Percentiles rank a stretch among this genome's conserved stretches.
Conservation (phyloP, 53 echinoderm and acorn worm genomes). For the Mesocentrotus franciscanus region DNA sequence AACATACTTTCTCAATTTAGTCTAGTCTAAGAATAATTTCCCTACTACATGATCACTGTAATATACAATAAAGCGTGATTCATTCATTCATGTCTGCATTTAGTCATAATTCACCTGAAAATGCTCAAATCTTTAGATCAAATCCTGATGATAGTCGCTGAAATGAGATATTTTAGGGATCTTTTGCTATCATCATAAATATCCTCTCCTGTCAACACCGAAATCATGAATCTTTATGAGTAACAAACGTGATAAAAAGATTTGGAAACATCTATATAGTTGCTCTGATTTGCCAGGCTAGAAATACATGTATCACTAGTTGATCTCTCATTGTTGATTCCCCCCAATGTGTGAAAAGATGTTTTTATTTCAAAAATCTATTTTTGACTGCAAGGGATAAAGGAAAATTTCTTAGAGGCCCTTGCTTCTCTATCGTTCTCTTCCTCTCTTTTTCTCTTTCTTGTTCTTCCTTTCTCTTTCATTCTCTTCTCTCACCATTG, state of each 20-base stretch:
- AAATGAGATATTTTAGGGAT: conserved; percentile 44
- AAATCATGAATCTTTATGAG: conserved; percentile 48
- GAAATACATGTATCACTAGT: not conserved
- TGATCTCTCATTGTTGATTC: conserved; percentile 43
- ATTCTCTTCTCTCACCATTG: too few relatives aligned
- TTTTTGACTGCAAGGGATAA: conserved; percentile 22
- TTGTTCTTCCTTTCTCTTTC: not conserved
- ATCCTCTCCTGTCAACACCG: conserved; percentile 31
- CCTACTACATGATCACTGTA: not conserved
- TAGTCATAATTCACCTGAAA: conserved; percentile 27
- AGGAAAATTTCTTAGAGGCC: not conserved
- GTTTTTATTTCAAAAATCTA: conserved; percentile 51
- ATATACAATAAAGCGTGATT: not conserved
- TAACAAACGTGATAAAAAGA: conserved; percentile 39
- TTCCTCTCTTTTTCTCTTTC: not conserved
- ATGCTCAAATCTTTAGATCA: not conserved
- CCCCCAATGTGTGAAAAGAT: conserved; percentile 20
- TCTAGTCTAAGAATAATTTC: not conserved
- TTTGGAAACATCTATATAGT: not conserved
- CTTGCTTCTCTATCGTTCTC: not conserved
- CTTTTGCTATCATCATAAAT: conserved; percentile 1
- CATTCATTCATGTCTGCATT: conserved; percentile 8
- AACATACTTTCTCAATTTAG: conserved; percentile 2
- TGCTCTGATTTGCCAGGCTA: conserved; percentile 10
- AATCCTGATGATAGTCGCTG: not conserved